Conservation (phyloP, 2,113 vertebrate species). For the Mustelus asterias region DNA sequence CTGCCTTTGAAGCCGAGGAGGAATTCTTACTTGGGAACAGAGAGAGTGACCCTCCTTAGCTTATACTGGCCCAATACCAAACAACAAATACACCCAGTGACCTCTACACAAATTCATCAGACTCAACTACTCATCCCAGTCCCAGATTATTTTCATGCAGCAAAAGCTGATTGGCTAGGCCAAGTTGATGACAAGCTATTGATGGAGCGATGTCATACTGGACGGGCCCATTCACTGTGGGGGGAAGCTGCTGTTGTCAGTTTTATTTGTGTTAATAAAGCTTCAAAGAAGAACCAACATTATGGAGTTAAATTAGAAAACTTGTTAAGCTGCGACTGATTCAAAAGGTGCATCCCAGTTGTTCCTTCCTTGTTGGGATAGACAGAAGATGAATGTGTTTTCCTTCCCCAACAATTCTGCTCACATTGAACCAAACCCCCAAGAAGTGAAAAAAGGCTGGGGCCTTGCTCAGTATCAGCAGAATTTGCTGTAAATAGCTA, state of each 20-base stretch:
- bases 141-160: not conserved
- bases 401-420: not conserved
- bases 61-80: not conserved
- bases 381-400: not conserved
- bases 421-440: not conserved
- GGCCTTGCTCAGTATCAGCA: not conserved
- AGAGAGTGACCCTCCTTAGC: not conserved
- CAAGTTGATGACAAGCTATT: not conserved
- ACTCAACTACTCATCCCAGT: not conserved
- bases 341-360: not conserved
- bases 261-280: not conserved
- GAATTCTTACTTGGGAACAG: not conserved
- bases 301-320: not conserved
- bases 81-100: not conserved
- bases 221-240: not conserved
- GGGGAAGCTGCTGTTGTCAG: not conserved
- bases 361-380: not conserved
- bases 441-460: not conserved
- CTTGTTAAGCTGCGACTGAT: not conserved
- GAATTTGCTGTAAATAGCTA: not conserved
- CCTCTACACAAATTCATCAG: not conserved
- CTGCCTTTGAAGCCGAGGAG: too few relatives aligned
- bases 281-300: not conserved
- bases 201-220: slow-evolving; percentile 18
- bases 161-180: not conserved